Conservation (phyloP, 2,888 invertebrate species). For the Perizoma affinitatum region DNA sequence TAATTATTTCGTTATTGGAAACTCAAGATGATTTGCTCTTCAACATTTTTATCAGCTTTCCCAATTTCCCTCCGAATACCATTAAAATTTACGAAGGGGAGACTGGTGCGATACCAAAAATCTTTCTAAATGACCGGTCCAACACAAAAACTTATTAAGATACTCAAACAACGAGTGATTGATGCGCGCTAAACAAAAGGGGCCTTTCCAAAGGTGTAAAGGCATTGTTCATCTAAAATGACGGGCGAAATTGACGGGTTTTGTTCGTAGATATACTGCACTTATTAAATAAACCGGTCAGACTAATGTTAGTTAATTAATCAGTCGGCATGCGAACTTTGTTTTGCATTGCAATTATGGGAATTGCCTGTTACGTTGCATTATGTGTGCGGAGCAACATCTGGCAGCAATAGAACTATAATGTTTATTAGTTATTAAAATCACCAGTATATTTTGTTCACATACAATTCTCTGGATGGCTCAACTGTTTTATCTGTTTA, state of each 20-base stretch:
- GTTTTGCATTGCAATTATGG: conserved; percentile 49
- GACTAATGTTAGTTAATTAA: conserved; percentile 72
- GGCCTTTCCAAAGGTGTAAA: conserved; percentile 44
- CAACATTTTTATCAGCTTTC: conserved; percentile 36
- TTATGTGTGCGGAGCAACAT: conserved; percentile 17
- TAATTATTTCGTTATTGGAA: not conserved
- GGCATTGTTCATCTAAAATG: conserved; percentile 62
- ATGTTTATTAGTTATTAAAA: too few relatives aligned
- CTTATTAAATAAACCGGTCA: conserved; percentile 75
- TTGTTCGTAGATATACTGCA: conserved; percentile 61
- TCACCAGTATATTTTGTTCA: too few relatives aligned
- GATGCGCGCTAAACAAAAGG: conserved; percentile 76
- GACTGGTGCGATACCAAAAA: conserved; percentile 61
- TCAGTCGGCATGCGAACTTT: conserved; percentile 60
- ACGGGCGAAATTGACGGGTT: conserved; percentile 55
- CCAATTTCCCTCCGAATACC: conserved; percentile 52
- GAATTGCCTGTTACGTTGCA: conserved; percentile 39
- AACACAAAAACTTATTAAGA: conserved; percentile 81
- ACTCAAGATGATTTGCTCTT: conserved; percentile 8
- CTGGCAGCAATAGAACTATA: conserved; percentile 8
- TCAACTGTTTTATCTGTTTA: too few relatives aligned
- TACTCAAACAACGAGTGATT: conserved; percentile 80
- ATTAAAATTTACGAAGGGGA: conserved; percentile 64
- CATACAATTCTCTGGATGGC: too few relatives aligned
- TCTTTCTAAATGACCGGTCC: conserved; percentile 81